Evolutionary conservation across 2,888 invertebrate species (phyloP).

Genomic region (Aelia acuminata): DNA sequence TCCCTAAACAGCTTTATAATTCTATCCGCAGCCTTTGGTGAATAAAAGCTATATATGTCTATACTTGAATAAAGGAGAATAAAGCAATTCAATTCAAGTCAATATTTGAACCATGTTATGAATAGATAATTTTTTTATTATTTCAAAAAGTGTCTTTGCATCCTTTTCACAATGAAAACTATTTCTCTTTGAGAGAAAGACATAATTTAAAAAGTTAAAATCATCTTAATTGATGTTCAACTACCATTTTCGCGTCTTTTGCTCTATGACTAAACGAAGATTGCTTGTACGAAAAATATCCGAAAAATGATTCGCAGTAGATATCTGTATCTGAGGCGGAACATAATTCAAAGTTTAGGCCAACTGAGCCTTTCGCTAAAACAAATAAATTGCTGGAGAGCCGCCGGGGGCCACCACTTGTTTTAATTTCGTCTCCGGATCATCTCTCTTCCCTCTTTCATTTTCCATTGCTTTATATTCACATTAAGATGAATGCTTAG

Average conservation of each 20-base stretch:
- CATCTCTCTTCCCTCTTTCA: background rate
- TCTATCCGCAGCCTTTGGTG: too few species aligned
- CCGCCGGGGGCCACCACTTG: background rate
- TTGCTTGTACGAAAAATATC: too few species aligned
- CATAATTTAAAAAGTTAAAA: background rate
- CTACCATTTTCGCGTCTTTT: too few species aligned
- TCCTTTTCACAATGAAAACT: too few species aligned
- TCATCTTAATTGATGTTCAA: background rate
- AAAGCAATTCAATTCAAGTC: too few species aligned
- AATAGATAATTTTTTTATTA: too few species aligned
- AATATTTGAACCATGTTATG: too few species aligned
- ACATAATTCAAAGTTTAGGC: background rate
- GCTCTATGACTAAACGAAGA: too few species aligned
- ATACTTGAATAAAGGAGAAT: too few species aligned
- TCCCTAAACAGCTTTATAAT: too few species aligned
- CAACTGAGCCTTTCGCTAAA: background rate
- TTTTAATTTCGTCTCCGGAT: background rate
- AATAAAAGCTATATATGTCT: too few species aligned
- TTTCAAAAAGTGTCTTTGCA: too few species aligned
- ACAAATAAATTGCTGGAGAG: background rate
- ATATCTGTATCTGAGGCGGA: background rate
- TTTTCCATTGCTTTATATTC: conserved; percentile 11
- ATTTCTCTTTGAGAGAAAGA: background rate
- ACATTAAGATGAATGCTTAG: background rate
- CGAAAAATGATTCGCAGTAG: background rate